phyloP scores from a whole-genome alignment of 2,113 vertebrate genomes.

The Lepidothrix coronata region DNA sequence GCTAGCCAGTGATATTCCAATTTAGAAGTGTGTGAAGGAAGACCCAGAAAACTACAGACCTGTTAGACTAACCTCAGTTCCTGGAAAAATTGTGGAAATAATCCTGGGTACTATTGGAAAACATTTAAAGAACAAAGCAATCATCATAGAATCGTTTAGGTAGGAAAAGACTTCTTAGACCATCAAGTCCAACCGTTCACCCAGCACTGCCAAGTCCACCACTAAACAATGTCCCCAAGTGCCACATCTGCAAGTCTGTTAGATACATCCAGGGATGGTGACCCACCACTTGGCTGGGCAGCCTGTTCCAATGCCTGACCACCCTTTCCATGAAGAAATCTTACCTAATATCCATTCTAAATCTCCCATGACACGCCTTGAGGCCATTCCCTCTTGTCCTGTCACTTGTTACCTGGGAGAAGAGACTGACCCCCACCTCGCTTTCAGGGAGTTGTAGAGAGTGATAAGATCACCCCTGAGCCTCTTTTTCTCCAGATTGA shows the following conservation, averaged over 20 bases:
- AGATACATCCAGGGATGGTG: neutral
- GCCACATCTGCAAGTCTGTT: neutral
- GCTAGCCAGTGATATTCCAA: fast-evolving
- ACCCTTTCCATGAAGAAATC: neutral
- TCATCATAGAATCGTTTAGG: neutral
- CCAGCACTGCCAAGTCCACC: neutral
- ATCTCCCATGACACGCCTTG: neutral
- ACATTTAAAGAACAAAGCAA: neutral
- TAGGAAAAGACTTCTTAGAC: neutral
- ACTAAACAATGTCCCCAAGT: neutral
- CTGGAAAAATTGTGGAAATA: neutral
- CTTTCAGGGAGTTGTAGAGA: neutral
- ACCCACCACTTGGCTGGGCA: neutral
- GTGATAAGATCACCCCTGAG: neutral
- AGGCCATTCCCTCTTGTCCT: neutral
- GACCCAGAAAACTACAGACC: neutral
- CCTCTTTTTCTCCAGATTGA: neutral
- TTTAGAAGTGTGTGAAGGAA: neutral
- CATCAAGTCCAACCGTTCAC: neutral
- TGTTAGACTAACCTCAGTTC: neutral
- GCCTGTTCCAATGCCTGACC: neutral
- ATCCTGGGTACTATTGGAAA: neutral
- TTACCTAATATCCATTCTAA: neutral
- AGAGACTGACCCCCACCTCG: neutral
- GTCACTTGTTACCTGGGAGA: neutral